Evolutionary conservation across 2,113 vertebrate species (phyloP).

Genomic region (Sceloporus undulatus): DNA sequence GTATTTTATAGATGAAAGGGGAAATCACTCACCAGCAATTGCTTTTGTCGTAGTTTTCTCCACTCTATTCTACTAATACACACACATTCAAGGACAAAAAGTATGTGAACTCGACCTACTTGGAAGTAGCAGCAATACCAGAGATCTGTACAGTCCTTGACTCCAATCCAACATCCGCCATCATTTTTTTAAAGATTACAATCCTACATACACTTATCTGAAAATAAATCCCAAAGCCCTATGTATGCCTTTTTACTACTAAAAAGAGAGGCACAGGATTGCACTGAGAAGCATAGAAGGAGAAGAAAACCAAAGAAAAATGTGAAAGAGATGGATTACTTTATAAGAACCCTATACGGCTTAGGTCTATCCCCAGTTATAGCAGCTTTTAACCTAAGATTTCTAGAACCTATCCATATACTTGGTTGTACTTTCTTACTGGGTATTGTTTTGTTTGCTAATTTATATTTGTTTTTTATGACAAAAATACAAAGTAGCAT

Average conservation of each 20-base stretch:
- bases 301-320: slow-evolving; percentile 8
- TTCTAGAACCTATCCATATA: no score
- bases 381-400: not conserved
- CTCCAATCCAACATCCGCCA: slow-evolving; percentile 24
- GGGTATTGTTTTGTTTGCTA: no score
- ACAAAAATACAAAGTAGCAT: no score
- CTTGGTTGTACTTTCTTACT: no score
- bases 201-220: not conserved
- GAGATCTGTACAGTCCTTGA: slow-evolving; percentile 41
- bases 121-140: slow-evolving; percentile 57
- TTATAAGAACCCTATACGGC: not conserved
- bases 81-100: slow-evolving; percentile 67
- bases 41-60: slow-evolving; percentile 62
- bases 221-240: not conserved
- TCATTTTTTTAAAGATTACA: not conserved
- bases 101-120: slow-evolving; percentile 41
- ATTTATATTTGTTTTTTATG: no score
- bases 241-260: not conserved
- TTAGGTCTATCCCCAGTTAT: not conserved
- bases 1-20: slow-evolving; percentile 68
- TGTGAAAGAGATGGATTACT: not conserved
- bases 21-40: slow-evolving; percentile 67
- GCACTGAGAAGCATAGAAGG: not conserved
- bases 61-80: slow-evolving; percentile 45
- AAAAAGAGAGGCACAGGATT: not conserved